These are phyloP conservation scores for Pilophorus perplexus DNA, from an alignment of 2,888 invertebrate genomes.

Conservation along the genomic window DNA sequence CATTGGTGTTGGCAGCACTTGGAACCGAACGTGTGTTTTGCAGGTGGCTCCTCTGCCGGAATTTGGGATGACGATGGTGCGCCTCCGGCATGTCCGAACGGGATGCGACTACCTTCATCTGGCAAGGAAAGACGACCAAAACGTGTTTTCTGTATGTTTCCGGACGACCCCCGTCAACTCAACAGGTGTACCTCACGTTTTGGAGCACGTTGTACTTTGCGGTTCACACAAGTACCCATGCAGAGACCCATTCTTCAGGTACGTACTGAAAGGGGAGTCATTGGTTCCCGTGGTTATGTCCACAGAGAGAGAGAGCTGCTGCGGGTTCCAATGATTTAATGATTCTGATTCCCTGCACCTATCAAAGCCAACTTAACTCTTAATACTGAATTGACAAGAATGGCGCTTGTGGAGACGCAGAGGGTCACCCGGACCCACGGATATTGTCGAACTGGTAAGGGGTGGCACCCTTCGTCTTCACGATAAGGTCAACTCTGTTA, in stretches of 20 bases:
- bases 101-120: conserved; percentile 85
- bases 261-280: too few species aligned
- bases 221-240: conserved; percentile 86
- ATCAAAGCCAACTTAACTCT: too few species aligned
- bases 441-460: too few species aligned
- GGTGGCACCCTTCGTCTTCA: too few species aligned
- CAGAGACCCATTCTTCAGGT: conserved; percentile 12
- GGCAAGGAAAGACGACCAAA: conserved; percentile 82
- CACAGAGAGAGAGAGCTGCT: background rate
- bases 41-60: conserved; percentile 70
- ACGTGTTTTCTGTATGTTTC: conserved; percentile 86
- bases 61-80: conserved; percentile 74
- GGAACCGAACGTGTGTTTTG: too few species aligned
- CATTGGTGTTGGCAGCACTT: too few species aligned
- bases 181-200: conserved; percentile 78
- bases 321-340: too few species aligned
- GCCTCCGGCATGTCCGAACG: conserved; percentile 71
- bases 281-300: background rate
- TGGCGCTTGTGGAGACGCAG: too few species aligned
- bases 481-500: too few species aligned
- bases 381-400: conserved; percentile 84
- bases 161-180: conserved; percentile 86
- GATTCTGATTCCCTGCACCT: too few species aligned
- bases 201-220: conserved; percentile 88
- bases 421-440: too few species aligned